Conservation (phyloP, 2,797 vertebrate genomes). For the Amblyopsis hoosieri region DNA sequence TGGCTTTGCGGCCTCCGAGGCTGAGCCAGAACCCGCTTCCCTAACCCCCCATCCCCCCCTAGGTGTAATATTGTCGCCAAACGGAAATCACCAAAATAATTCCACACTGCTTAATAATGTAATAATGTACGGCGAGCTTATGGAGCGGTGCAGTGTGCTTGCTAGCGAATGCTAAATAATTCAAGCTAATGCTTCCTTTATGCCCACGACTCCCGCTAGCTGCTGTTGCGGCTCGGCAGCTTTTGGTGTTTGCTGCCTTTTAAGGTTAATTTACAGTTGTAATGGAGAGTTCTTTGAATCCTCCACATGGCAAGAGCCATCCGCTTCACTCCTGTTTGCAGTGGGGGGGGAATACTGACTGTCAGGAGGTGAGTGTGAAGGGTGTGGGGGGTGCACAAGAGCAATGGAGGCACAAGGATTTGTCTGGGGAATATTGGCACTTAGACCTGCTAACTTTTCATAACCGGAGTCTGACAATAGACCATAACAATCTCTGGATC, state of each 20-base stretch:
- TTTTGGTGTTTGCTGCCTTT: slow-evolving; percentile 21
- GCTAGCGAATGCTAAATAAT: slow-evolving; percentile 58
- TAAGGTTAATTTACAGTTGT: slow-evolving; percentile 17
- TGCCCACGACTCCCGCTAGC: slow-evolving; percentile 26
- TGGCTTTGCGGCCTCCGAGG: slow-evolving; percentile 19
- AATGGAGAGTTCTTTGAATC: slow-evolving; percentile 2
- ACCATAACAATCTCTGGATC: no score
- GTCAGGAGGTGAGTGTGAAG: not conserved
- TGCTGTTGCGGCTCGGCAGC: slow-evolving; percentile 25
- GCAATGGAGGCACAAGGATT: not conserved
- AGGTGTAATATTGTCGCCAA: slow-evolving; percentile 23
- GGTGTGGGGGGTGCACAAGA: not conserved
- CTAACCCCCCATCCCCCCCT: slow-evolving; percentile 14
- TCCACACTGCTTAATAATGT: slow-evolving; percentile 53
- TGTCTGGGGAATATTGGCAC: not conserved
- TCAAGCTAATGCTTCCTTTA: slow-evolving; percentile 50
- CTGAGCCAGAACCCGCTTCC: slow-evolving; percentile 34
- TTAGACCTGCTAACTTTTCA: no score
- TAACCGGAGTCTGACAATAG: no score
- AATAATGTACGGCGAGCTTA: slow-evolving; percentile 48
- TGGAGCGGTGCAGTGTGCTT: slow-evolving; percentile 37
- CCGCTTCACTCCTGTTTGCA: no score
- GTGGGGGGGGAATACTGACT: no score
- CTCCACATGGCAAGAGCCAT: no score
- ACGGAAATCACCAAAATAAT: slow-evolving; percentile 29